A percentile compares a stretch with the other conserved stretches of the same genome.
Conservation (phyloP, 1,140 invertebrate species). For the Dendroctonus ponderosae region DNA sequence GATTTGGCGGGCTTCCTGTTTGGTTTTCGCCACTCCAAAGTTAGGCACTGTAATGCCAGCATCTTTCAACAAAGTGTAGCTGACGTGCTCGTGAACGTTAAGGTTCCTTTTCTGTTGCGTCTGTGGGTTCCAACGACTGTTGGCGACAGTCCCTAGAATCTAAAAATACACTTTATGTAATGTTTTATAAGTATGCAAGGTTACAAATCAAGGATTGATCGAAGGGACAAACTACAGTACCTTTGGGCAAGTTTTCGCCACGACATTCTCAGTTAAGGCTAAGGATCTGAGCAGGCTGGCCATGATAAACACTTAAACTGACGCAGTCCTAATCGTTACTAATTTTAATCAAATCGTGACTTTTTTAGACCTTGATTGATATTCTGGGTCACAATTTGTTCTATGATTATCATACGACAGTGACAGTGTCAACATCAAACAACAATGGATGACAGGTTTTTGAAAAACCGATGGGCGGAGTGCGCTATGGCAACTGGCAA, state of each 20-base stretch:
- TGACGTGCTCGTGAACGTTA: constrained; percentile 94
- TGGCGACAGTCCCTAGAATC: constrained; percentile 52
- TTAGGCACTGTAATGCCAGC: constrained; percentile 87
- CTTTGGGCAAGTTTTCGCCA: constrained; percentile 63
- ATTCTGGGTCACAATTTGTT: too few species aligned
- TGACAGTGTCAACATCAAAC: too few species aligned
- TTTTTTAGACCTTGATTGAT: too few species aligned
- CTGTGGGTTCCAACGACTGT: constrained; percentile 50
- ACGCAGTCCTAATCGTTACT: too few species aligned
- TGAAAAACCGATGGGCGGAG: too few species aligned
- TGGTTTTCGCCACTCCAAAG: constrained; percentile 86
- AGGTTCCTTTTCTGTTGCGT: constrained; percentile 72
- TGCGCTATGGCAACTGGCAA: too few species aligned
- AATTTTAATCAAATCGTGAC: too few species aligned
- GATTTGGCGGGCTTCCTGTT: constrained; percentile 80
- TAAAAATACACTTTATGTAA: constrained; percentile 41
- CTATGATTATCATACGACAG: too few species aligned
- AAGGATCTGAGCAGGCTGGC: constrained; percentile 66
- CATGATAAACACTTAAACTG: constrained; percentile 49
- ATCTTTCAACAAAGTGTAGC: constrained; percentile 83
- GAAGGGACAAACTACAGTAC: constrained; percentile 50
- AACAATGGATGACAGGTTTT: too few species aligned
- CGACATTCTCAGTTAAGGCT: constrained; percentile 61
- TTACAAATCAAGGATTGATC: constrained; percentile 5
- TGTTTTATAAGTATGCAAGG: not conserved